These are phyloP conservation scores for Scolopax mira DNA, from an alignment of 2,113 vertebrate species.

Conservation along the genomic window DNA sequence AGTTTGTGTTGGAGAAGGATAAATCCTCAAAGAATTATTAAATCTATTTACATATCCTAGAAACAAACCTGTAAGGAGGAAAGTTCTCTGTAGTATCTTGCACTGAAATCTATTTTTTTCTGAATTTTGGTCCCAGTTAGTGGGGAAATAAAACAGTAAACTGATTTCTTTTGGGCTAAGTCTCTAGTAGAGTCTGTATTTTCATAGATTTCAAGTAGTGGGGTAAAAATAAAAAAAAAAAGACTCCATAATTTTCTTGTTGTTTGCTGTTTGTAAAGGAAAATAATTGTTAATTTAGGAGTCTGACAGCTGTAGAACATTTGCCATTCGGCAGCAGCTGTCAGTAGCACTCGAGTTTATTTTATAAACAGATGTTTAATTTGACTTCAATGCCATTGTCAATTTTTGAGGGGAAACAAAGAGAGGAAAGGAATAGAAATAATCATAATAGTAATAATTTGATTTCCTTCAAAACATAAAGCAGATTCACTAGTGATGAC, in stretches of 20 bases:
- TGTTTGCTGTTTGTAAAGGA: slow-evolving; percentile 68
- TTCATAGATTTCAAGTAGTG: slow-evolving; percentile 28
- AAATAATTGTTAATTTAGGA: slow-evolving; percentile 75
- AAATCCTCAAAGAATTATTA: neutral
- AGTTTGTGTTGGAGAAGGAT: neutral
- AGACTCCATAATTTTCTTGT: slow-evolving; percentile 40
- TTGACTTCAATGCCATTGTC: slow-evolving; percentile 69
- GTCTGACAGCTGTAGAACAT: slow-evolving; percentile 71
- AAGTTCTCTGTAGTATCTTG: neutral
- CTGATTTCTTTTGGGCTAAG: neutral
- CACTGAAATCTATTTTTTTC: neutral
- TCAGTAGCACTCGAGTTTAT: slow-evolving; percentile 67
- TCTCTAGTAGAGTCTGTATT: neutral
- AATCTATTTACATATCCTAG: neutral
- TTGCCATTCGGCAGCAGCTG: slow-evolving; percentile 73
- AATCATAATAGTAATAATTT: slow-evolving; percentile 68
- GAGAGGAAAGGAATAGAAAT: slow-evolving; percentile 64
- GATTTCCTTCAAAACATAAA: slow-evolving; percentile 65
- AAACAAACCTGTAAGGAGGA: neutral
- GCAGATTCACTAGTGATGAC: slow-evolving; percentile 41
- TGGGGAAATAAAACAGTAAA: neutral
- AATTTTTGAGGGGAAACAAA: slow-evolving; percentile 61
- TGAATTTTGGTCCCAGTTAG: neutral
- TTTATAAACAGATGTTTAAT: slow-evolving; percentile 82
- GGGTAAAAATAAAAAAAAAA: neutral